Evolutionary conservation across 2,888 invertebrate species (phyloP), one percentile per base, ranked within the genome.

Genomic region (Piscicola geometra): DNA sequence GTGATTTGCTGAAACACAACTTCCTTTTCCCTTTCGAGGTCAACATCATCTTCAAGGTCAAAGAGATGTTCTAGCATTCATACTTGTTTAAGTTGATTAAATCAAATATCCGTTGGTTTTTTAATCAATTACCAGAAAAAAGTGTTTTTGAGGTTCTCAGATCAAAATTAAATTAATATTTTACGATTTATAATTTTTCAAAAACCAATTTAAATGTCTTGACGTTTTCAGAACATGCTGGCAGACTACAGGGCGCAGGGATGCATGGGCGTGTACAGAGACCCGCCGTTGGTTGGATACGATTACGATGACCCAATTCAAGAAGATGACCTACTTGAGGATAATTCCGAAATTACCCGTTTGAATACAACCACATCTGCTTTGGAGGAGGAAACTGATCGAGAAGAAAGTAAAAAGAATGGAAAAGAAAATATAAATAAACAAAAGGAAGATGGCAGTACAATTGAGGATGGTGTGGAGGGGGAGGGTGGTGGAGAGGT

Each of bases 241-340:
- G 92, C 96, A 0, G 90, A 92, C 85, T 97, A 91, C 86, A 88
- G 97, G 50, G 93, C 97, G 0, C 89, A 90, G 78, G 96, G 96
- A 0, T 91, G 93, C 18, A 87, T 90, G 3, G 83, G 84, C 76
- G 69, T 69, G 3, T 56, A 56, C 32, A 56, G 41, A 21, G 41
- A 47, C 1, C 41, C 32, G 5, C 5, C 30, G 5, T 5, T 56
- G 25, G 60, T 56, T 5, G 25, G n/a, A 15, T 25, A 3, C n/a
- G 60, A 56, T 25, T 9, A 56, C 3, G 60, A 47, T 47, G 50
- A 47, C 21, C 9, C 9, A 15, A 47, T n/a, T n/a, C n/a, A n/a
- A 25, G 60, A 56, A 56, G 60, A 56, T 15, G 60, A 18, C n/a
- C 3, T 15, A 25, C 15, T 15, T 56, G 60, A 56, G 5, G 25